A percentile compares a stretch with the other conserved stretches of the same genome.
Conservation (phyloP, 2,888 invertebrate genomes). For the Encarsia formosa region DNA sequence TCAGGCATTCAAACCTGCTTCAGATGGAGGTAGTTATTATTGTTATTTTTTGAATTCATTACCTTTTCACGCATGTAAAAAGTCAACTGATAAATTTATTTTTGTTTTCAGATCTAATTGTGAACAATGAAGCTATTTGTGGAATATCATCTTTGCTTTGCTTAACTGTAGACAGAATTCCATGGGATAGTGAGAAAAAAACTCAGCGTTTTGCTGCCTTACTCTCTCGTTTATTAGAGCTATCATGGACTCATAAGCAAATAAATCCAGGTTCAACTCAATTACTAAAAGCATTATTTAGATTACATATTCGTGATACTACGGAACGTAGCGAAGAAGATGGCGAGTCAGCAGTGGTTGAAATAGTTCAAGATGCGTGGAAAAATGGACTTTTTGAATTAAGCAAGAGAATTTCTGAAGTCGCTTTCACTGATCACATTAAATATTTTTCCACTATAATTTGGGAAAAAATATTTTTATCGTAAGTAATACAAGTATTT, state of each 20-base stretch:
- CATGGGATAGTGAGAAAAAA: conserved; percentile 23
- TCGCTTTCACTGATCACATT: conserved; percentile 39
- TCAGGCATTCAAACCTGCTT: conserved; percentile 38
- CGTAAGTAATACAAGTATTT: conserved; percentile 30
- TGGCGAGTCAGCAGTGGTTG: conserved; percentile 18
- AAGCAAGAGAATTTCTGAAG: conserved; percentile 28
- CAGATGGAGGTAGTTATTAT: conserved; percentile 49
- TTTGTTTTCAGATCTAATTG: conserved; percentile 49
- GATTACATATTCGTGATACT: conserved; percentile 32
- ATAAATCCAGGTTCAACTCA: conserved; percentile 31
- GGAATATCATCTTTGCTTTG: conserved; percentile 50
- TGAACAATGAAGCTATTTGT: conserved; percentile 47
- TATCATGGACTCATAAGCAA: conserved; percentile 35
- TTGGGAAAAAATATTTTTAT: conserved; percentile 40
- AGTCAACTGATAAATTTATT: background rate
- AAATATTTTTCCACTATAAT: conserved; percentile 43
- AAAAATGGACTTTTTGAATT: conserved; percentile 36
- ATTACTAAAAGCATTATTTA: conserved; percentile 39
- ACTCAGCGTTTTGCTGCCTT: conserved; percentile 31
- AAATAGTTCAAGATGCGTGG: conserved; percentile 35
- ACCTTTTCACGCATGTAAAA: background rate
- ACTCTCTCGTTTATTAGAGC: conserved; percentile 32
- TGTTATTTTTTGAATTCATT: background rate
- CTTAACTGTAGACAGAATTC: conserved; percentile 37
- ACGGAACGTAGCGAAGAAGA: conserved; percentile 25